These are phyloP conservation scores for Eilema depressum DNA, from an alignment of 2,888 invertebrate species.

Conservation along the genomic window DNA sequence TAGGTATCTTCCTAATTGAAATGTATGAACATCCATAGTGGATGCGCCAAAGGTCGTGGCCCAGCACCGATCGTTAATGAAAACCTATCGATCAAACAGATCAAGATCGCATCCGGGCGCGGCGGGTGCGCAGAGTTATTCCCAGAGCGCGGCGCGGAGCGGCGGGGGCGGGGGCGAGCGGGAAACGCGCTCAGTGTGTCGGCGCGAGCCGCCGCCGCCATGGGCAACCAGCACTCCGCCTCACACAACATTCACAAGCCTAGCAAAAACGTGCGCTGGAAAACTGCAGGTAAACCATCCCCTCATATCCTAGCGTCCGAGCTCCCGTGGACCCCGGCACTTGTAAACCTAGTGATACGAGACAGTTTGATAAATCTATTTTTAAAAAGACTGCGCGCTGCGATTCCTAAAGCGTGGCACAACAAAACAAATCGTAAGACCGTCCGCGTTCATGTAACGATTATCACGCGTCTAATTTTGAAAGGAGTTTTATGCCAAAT, in stretches of 20 bases:
- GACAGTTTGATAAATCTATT: constrained; percentile 74
- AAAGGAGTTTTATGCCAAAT: constrained; percentile 79
- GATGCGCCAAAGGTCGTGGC: constrained; percentile 66
- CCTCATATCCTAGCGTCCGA: constrained; percentile 35
- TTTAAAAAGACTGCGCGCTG: constrained; percentile 81
- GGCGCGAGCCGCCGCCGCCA: constrained; percentile 85
- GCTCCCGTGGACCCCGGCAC: constrained; percentile 28
- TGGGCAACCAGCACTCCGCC: constrained; percentile 85
- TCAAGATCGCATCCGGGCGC: constrained; percentile 75
- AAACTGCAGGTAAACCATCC: constrained; percentile 91
- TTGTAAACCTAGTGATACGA: constrained; percentile 46
- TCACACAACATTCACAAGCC: constrained; percentile 84
- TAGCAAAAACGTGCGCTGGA: constrained; percentile 94
- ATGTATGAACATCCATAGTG: constrained; percentile 46
- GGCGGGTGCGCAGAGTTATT: constrained; percentile 74
- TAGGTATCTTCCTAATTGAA: constrained; percentile 41
- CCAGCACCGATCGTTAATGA: constrained; percentile 61
- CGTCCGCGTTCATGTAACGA: constrained; percentile 81
- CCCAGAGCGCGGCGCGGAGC: constrained; percentile 68
- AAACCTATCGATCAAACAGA: constrained; percentile 75
- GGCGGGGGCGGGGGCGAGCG: constrained; percentile 64
- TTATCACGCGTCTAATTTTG: constrained; percentile 82
- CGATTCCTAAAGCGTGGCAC: constrained; percentile 81
- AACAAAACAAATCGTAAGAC: constrained; percentile 86
- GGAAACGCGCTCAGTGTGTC: constrained; percentile 76